Evolutionary conservation across 2,888 invertebrate species (phyloP).

Genomic region (Therioaphis trifolii): DNA sequence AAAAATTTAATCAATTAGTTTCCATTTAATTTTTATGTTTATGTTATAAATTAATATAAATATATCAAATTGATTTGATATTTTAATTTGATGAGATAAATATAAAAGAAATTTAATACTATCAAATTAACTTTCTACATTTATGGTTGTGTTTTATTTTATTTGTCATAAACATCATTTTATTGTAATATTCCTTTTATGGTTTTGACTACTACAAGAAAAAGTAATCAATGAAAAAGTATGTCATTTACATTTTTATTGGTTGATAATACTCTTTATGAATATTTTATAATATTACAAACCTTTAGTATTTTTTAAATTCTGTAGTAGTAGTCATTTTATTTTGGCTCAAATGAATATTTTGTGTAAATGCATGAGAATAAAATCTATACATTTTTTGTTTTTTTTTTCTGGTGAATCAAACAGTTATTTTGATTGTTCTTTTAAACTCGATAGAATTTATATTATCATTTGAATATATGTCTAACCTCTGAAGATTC

Average conservation of each 20-base stretch:
- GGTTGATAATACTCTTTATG: background rate
- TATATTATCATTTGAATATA: background rate
- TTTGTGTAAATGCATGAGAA: background rate
- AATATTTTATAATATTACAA: background rate
- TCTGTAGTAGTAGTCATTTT: background rate
- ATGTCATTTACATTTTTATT: conserved; percentile 24
- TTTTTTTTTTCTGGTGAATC: conserved; percentile 5
- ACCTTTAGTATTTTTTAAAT: background rate
- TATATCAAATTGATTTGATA: background rate
- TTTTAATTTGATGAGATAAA: conserved; percentile 7
- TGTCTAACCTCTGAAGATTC: background rate
- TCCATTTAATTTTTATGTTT: too few relatives aligned
- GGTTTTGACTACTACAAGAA: conserved; percentile 25
- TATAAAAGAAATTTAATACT: conserved; percentile 12
- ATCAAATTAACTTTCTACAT: conserved; percentile 30
- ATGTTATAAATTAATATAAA: conserved; percentile 9
- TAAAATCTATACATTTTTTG: background rate
- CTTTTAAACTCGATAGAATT: background rate
- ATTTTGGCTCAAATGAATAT: background rate
- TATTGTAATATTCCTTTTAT: conserved; percentile 40
- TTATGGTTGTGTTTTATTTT: conserved; percentile 15
- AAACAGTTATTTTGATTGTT: conserved; percentile 39
- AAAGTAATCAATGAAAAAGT: conserved; percentile 30
- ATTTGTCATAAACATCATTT: background rate
- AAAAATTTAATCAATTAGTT: too few relatives aligned